phyloP scores from a whole-genome alignment of 2,797 vertebrate species.

The Gambusia yucatana region DNA sequence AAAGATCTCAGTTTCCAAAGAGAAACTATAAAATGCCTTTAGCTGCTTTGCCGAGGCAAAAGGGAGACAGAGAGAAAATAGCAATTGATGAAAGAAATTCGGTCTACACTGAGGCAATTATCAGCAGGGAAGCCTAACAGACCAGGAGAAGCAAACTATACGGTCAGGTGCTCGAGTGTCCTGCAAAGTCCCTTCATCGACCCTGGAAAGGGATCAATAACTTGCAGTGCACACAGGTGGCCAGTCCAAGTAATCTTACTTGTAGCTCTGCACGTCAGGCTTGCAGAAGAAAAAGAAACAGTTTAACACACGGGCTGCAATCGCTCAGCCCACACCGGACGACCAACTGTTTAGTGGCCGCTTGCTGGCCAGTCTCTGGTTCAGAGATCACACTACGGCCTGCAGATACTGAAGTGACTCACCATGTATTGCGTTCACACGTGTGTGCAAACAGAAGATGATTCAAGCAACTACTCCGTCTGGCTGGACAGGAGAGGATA shows the following conservation, averaged over 20 bases:
- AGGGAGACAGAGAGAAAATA: neutral
- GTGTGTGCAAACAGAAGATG: constrained; percentile 6
- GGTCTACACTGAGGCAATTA: constrained; percentile 19
- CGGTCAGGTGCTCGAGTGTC: constrained; percentile 6
- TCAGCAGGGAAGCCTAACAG: constrained; percentile 15
- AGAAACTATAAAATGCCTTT: neutral
- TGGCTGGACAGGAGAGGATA: constrained; percentile 11
- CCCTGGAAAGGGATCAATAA: constrained; percentile 20
- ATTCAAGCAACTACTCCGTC: constrained; percentile 20
- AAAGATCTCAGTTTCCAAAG: neutral
- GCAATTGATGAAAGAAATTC: constrained; percentile 1
- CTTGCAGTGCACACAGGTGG: constrained; percentile 52
- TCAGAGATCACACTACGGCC: constrained; percentile 69
- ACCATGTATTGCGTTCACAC: constrained; percentile 44
- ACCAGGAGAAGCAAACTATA: constrained; percentile 1
- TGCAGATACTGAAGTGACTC: constrained; percentile 70
- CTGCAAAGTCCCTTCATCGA: constrained; percentile 5
- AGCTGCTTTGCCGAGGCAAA: neutral
- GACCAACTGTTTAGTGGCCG: constrained; percentile 69
- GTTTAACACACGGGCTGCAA: constrained; percentile 63
- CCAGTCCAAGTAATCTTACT: constrained; percentile 46
- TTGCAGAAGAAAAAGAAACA: constrained; percentile 2
- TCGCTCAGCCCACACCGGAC: constrained; percentile 67
- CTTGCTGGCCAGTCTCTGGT: constrained; percentile 60
- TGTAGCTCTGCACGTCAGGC: constrained; percentile 41